Evolutionary conservation across 2,113 vertebrate species (phyloP).

Genomic region (Garra rufa): DNA sequence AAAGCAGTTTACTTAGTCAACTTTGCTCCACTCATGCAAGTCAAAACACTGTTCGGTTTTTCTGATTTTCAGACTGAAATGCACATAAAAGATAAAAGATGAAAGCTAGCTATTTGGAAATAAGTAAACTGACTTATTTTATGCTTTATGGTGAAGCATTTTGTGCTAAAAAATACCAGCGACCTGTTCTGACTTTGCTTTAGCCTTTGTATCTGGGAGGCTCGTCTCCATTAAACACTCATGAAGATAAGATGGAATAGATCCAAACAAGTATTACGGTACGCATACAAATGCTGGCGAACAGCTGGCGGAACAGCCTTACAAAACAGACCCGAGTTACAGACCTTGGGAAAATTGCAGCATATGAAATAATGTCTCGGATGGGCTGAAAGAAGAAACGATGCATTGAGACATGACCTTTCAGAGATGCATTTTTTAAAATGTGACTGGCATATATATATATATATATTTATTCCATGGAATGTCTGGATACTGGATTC

Average conservation of each 20-base stretch:
- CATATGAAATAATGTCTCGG: background rate
- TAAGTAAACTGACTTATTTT: background rate
- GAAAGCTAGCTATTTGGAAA: background rate
- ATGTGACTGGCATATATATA: background rate
- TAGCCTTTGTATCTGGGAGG: background rate
- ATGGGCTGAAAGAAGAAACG: background rate
- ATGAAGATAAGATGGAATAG: slow-evolving; percentile 9
- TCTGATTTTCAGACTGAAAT: background rate
- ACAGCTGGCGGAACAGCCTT: background rate
- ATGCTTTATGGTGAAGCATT: background rate
- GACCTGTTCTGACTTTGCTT: background rate
- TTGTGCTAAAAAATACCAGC: background rate
- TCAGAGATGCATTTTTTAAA: background rate
- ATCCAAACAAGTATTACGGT: background rate
- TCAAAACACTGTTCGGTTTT: background rate
- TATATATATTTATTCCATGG: no score
- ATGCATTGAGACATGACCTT: background rate
- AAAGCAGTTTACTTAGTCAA: background rate
- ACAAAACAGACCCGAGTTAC: background rate
- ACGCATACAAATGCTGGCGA: background rate
- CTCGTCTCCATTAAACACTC: background rate
- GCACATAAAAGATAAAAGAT: background rate
- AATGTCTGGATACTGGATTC: no score
- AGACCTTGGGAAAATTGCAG: background rate
- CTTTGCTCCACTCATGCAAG: background rate